phyloP scores from a whole-genome alignment of 2,797 vertebrate species.

The Hapalemur alaotrensis region DNA sequence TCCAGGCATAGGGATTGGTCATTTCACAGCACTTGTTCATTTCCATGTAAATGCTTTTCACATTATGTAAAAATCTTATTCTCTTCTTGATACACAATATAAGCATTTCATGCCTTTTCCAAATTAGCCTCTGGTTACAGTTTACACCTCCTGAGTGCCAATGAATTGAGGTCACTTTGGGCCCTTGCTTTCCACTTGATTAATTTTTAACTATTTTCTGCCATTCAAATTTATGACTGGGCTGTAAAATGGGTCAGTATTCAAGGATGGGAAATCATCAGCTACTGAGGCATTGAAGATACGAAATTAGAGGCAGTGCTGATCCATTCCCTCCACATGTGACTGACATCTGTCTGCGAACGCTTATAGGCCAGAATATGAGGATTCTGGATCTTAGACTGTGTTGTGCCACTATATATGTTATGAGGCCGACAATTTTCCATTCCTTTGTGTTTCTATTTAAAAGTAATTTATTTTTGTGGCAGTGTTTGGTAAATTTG shows the following conservation, averaged over 20 bases:
- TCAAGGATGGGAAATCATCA: conserved; percentile 74
- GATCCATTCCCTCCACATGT: conserved; percentile 36
- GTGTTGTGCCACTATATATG: neutral
- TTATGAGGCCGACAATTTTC: conserved; percentile 25
- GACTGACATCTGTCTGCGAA: conserved; percentile 68
- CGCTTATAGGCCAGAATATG: conserved; percentile 35
- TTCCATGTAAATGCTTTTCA: neutral
- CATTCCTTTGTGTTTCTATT: neutral
- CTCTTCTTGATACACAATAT: conserved; percentile 39
- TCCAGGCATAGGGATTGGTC: neutral
- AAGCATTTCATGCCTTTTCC: conserved; percentile 49
- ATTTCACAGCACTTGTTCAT: neutral
- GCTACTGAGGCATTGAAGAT: conserved; percentile 58
- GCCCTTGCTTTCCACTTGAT: conserved; percentile 64
- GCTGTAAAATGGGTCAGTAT: conserved; percentile 73
- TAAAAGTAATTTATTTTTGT: neutral
- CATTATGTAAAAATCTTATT: neutral
- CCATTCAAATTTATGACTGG: conserved; percentile 72
- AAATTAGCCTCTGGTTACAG: conserved; percentile 58
- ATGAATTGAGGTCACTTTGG: neutral
- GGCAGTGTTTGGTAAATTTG: conserved; percentile 60
- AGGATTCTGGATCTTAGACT: conserved; percentile 46
- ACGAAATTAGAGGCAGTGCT: conserved; percentile 60
- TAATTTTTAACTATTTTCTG: conserved; percentile 78
- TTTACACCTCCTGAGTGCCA: conserved; percentile 55